These are phyloP conservation scores for Pedionomus torquatus DNA, from an alignment of 2,113 vertebrate genomes.

Conservation along the genomic window DNA sequence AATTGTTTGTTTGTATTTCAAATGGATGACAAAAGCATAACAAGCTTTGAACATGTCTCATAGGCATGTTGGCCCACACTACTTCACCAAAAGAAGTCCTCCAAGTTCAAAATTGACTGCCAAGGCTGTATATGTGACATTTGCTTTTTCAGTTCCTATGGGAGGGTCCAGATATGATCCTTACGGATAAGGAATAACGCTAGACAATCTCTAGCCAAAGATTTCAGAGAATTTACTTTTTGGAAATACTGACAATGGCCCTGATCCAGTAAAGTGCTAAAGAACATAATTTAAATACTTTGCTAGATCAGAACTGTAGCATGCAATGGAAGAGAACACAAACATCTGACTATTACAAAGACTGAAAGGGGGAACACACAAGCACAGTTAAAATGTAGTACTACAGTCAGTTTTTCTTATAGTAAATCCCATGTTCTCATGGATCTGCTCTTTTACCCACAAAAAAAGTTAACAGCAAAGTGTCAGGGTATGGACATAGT, in stretches of 20 bases:
- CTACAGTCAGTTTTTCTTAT: background rate
- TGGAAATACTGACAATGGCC: conserved; percentile 55
- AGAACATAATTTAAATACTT: background rate
- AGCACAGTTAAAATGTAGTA: background rate
- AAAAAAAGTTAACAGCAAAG: background rate
- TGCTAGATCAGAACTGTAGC: conserved; percentile 24
- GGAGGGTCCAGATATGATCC: conserved; percentile 55
- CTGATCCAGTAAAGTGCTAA: conserved; percentile 38
- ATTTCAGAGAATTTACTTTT: conserved; percentile 48
- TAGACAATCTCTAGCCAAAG: conserved; percentile 36
- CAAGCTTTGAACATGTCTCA: conserved; percentile 41
- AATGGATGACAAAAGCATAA: background rate
- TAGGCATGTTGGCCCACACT: background rate
- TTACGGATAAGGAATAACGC: conserved; percentile 34
- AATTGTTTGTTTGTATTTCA: conserved; percentile 36
- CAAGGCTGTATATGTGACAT: conserved; percentile 54
- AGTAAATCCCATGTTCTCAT: background rate
- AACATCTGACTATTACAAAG: background rate
- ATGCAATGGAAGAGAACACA: conserved; percentile 6
- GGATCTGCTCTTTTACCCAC: background rate
- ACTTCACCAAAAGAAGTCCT: conserved; percentile 23
- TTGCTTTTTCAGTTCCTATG: conserved; percentile 50
- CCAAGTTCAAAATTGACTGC: conserved; percentile 59
- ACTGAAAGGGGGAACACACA: background rate
- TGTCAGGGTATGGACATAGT: background rate